Evolutionary conservation across 2,113 vertebrate genomes (phyloP).

Genomic region (Zosterops lateralis): DNA sequence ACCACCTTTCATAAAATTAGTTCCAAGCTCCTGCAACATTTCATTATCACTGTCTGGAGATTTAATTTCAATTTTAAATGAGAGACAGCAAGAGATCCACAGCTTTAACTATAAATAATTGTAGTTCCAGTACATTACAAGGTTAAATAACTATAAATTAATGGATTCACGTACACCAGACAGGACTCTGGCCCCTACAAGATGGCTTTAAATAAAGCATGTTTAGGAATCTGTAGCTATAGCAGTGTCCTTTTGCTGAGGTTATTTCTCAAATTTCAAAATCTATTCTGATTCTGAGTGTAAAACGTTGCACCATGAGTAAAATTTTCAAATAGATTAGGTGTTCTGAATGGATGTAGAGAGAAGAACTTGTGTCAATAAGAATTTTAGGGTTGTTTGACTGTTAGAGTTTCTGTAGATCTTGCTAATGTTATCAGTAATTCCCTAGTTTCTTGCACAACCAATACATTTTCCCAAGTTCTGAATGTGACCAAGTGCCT

Average conservation of each 20-base stretch:
- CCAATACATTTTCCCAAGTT: background rate
- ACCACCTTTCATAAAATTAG: background rate
- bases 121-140: background rate
- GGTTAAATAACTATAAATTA: background rate
- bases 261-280: background rate
- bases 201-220: background rate
- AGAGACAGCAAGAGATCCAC: background rate
- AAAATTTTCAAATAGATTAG: background rate
- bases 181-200: background rate
- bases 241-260: background rate
- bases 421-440: background rate
- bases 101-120: background rate
- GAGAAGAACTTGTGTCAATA: background rate
- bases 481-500: background rate
- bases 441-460: background rate
- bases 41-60: background rate
- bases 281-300: background rate
- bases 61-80: background rate
- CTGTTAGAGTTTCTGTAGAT: background rate
- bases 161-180: background rate
- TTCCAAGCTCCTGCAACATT: background rate
- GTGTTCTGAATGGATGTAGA: background rate
- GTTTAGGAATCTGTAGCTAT: background rate
- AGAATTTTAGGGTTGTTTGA: background rate
- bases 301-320: background rate